These are phyloP conservation scores for Argyresthia goedartella DNA, from an alignment of 2,888 invertebrate genomes.

Conservation along the genomic window DNA sequence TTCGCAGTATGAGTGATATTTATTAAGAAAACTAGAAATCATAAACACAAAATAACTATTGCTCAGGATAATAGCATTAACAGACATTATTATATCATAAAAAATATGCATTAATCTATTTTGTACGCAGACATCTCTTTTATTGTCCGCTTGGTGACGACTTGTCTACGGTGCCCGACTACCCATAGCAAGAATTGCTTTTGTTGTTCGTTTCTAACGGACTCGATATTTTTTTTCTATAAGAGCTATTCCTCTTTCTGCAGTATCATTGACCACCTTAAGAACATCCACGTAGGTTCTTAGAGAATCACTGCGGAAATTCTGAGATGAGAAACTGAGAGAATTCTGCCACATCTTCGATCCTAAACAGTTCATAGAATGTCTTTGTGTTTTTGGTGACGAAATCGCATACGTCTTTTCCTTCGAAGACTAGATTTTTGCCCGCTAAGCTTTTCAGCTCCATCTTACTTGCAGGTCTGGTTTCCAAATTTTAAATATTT, in stretches of 20 bases:
- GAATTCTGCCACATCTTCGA: background rate
- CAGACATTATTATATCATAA: background rate
- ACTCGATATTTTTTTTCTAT: background rate
- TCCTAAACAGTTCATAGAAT: background rate
- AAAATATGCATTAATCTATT: background rate
- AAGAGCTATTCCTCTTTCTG: background rate
- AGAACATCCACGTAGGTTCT: background rate
- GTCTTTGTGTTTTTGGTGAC: background rate
- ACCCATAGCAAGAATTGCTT: constrained; percentile 3
- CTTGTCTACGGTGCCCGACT: constrained; percentile 1
- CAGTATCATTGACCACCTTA: constrained; percentile 1
- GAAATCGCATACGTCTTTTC: background rate
- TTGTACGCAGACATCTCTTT: background rate
- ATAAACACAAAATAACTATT: background rate
- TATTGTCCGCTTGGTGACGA: background rate
- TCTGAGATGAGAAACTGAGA: too few relatives aligned
- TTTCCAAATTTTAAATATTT: background rate
- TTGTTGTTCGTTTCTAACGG: constrained; percentile 1
- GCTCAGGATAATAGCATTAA: background rate
- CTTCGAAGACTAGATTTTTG: background rate
- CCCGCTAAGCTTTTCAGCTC: background rate
- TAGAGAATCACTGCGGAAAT: too few relatives aligned
- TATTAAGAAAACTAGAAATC: background rate
- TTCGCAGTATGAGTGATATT: background rate
- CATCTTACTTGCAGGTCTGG: too few relatives aligned